Percentiles rank a stretch among this genome's conserved stretches.
These are phyloP conservation scores for Parazoanthus atlanticus DNA, from an alignment of 92 coral and sea anemone genomes.

Conservation along the genomic window DNA sequence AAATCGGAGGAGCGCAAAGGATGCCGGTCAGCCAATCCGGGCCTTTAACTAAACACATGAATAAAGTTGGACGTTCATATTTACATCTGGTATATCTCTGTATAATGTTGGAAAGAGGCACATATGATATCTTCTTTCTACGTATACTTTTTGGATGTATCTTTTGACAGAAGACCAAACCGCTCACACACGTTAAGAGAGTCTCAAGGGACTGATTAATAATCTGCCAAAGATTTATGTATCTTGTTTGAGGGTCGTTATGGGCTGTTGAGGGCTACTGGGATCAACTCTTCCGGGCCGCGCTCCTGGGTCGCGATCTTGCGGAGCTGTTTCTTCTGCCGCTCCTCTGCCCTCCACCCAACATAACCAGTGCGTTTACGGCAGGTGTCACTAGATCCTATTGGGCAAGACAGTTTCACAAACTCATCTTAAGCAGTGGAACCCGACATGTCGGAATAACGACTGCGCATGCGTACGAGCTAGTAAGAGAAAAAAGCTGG, in stretches of 20 bases:
- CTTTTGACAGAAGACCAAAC: neutral
- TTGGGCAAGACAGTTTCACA: too few relatives aligned
- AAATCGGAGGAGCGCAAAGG: too few relatives aligned
- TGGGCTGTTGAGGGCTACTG: neutral
- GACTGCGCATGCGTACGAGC: too few relatives aligned
- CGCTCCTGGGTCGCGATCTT: conserved; percentile 44
- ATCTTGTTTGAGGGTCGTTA: neutral
- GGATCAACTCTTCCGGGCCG: conserved; percentile 31
- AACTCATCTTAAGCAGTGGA: too few relatives aligned
- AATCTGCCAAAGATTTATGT: neutral
- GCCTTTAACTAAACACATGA: neutral
- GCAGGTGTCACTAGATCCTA: conserved; percentile 44
- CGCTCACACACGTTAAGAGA: neutral
- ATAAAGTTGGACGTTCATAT: neutral
- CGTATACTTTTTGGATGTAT: neutral
- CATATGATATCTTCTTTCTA: neutral
- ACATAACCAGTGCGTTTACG: conserved; percentile 38
- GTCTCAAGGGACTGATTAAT: neutral
- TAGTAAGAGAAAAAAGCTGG: too few relatives aligned
- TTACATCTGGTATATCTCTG: neutral
- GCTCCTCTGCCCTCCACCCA: conserved; percentile 31
- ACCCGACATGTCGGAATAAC: too few relatives aligned
- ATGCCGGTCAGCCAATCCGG: too few relatives aligned
- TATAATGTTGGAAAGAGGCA: neutral
- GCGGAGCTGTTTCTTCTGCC: conserved; percentile 34